These are phyloP conservation scores for Chromobotia macracanthus DNA, from an alignment of 2,797 vertebrate genomes.

Conservation along the genomic window DNA sequence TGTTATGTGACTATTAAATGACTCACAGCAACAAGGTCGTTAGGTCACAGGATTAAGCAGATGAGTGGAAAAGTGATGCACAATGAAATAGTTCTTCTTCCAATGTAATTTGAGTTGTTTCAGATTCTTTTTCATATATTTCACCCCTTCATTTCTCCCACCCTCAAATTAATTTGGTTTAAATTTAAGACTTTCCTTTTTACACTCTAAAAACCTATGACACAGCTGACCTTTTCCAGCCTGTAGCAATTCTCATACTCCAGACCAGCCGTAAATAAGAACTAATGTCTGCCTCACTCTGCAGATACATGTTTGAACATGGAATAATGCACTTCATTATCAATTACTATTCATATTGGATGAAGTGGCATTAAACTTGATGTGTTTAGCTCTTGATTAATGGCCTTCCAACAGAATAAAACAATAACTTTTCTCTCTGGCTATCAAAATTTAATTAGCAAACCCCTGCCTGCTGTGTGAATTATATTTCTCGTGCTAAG, in stretches of 20 bases:
- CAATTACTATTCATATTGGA: constrained; percentile 55
- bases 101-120: not conserved
- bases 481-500: constrained; percentile 33
- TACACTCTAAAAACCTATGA: constrained; percentile 42
- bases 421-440: constrained; percentile 58
- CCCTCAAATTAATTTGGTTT: constrained; percentile 39
- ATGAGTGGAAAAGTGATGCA: not conserved
- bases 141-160: not conserved
- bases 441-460: constrained; percentile 61
- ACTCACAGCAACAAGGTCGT: constrained; percentile 7
- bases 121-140: not conserved
- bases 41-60: not conserved
- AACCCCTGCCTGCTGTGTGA: constrained; percentile 45
- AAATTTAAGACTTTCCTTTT: constrained; percentile 31
- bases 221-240: constrained; percentile 51
- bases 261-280: constrained; percentile 42
- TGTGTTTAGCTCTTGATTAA: constrained; percentile 55
- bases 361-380: constrained; percentile 55
- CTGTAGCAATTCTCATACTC: constrained; percentile 2
- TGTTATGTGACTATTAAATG: not conserved
- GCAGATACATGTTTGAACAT: constrained; percentile 38
- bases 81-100: not conserved
- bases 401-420: constrained; percentile 53
- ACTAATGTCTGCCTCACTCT: constrained; percentile 17
- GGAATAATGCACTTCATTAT: constrained; percentile 50